These are phyloP conservation scores for Chrysotoxum bicinctum DNA, from an alignment of 2,888 invertebrate genomes.

Conservation along the genomic window DNA sequence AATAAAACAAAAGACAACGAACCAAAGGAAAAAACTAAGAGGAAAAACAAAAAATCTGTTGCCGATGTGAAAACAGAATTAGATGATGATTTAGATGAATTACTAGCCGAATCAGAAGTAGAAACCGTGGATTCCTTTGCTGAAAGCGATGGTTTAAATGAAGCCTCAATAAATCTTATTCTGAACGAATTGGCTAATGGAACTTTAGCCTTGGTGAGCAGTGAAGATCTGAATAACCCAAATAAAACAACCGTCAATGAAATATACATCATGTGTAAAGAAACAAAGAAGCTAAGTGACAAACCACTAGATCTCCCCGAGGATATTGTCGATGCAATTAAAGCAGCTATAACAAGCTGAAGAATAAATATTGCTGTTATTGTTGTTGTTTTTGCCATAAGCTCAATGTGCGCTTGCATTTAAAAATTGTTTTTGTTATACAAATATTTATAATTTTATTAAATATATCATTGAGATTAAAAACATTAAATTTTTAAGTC, in stretches of 20 bases:
- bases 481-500: slow-evolving; percentile 28
- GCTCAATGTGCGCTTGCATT: slow-evolving; percentile 33
- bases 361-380: neutral
- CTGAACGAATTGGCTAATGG: slow-evolving; percentile 78
- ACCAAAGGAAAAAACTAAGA: slow-evolving; percentile 54
- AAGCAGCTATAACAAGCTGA: slow-evolving; percentile 77
- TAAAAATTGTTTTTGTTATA: slow-evolving; percentile 28
- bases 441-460: slow-evolving; percentile 37
- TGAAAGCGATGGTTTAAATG: slow-evolving; percentile 73
- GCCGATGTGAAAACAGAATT: slow-evolving; percentile 22
- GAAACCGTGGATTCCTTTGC: slow-evolving; percentile 41
- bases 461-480: slow-evolving; percentile 13
- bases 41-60: neutral
- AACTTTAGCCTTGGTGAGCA: slow-evolving; percentile 79
- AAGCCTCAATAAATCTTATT: slow-evolving; percentile 78
- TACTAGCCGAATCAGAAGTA: slow-evolving; percentile 13
- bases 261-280: slow-evolving; percentile 79
- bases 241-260: slow-evolving; percentile 78
- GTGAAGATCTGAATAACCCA: slow-evolving; percentile 77
- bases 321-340: slow-evolving; percentile 79
- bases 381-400: neutral
- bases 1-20: slow-evolving; percentile 30
- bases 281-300: slow-evolving; percentile 79
- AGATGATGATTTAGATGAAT: slow-evolving; percentile 33
- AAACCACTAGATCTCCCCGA: slow-evolving; percentile 80